Conservation (phyloP, 2,888 invertebrate species). For the Drosophila borborema region DNA sequence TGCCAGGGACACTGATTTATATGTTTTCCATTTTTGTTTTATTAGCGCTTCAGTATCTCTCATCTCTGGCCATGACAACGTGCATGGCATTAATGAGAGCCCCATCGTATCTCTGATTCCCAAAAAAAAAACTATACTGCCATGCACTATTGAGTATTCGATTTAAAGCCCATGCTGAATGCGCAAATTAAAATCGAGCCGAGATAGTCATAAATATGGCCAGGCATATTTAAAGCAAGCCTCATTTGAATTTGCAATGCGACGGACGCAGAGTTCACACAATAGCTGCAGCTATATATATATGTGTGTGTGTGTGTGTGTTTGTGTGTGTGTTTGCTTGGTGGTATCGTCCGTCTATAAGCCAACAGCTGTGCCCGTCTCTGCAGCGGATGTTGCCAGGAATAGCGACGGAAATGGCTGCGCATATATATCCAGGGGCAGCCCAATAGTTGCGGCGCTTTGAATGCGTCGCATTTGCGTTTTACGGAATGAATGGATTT, state of each 20-base stretch:
- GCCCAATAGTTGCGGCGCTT: conserved; percentile 67
- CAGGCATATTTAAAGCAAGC: conserved; percentile 57
- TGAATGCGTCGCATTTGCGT: conserved; percentile 63
- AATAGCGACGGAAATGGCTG: conserved; percentile 65
- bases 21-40: conserved; percentile 80
- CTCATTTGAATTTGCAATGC: conserved; percentile 46
- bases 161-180: conserved; percentile 61
- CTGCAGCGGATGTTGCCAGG: conserved; percentile 52
- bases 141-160: conserved; percentile 9
- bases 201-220: conserved; percentile 68
- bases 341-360: conserved; percentile 28
- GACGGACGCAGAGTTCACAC: background rate
- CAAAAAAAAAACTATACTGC: conserved; percentile 44
- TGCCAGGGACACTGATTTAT: conserved; percentile 80
- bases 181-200: conserved; percentile 68
- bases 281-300: conserved; percentile 8
- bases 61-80: conserved; percentile 54
- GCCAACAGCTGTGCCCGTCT: conserved; percentile 51
- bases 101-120: background rate
- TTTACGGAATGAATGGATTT: conserved; percentile 65
- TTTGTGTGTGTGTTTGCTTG: background rate
- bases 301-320: background rate
- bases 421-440: conserved; percentile 63
- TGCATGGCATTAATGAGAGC: conserved; percentile 75
- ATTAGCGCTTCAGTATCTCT: conserved; percentile 69